A percentile compares a stretch with the other conserved stretches of the same genome.
phyloP scores from a whole-genome alignment of 1,140 invertebrate genomes.

The Monochamus saltuarius region DNA sequence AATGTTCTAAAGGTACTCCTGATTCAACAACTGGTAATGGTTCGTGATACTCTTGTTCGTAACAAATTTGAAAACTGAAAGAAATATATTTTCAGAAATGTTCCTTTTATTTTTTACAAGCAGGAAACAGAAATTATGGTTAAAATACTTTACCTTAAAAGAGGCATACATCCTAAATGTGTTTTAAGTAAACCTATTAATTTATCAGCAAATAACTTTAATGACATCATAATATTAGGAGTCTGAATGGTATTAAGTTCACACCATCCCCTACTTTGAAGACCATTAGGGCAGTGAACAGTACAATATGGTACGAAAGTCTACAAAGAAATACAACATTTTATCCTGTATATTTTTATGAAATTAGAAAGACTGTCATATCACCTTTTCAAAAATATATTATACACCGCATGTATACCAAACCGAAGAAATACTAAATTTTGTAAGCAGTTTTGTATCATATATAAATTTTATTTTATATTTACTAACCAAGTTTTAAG shows the following conservation, averaged over 20 bases:
- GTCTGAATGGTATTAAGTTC: constrained; percentile 69
- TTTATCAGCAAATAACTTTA: constrained; percentile 62
- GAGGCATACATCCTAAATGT: constrained; percentile 70
- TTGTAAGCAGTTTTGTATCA: too few relatives aligned
- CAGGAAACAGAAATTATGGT: not conserved
- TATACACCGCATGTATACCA: too few relatives aligned
- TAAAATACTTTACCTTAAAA: constrained; percentile 65
- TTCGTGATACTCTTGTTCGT: constrained; percentile 68
- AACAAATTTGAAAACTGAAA: constrained; percentile 78
- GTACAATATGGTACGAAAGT: constrained; percentile 65
- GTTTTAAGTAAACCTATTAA: constrained; percentile 62
- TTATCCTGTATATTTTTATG: too few relatives aligned
- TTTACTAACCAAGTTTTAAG: too few relatives aligned
- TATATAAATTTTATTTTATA: too few relatives aligned
- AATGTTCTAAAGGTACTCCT: constrained; percentile 82
- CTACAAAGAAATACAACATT: constrained; percentile 48
- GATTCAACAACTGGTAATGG: constrained; percentile 57
- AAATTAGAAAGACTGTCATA: too few relatives aligned
- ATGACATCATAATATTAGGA: constrained; percentile 69
- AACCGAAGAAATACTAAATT: too few relatives aligned
- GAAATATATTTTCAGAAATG: too few relatives aligned
- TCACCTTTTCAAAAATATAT: too few relatives aligned
- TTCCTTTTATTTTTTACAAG: constrained; percentile 3
- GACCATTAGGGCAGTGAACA: constrained; percentile 58
- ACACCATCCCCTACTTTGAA: constrained; percentile 59